A percentile compares a stretch with the other conserved stretches of the same genome.
These are phyloP conservation scores for Asarcornis scutulata DNA, from an alignment of 2,113 vertebrate genomes.

Conservation along the genomic window DNA sequence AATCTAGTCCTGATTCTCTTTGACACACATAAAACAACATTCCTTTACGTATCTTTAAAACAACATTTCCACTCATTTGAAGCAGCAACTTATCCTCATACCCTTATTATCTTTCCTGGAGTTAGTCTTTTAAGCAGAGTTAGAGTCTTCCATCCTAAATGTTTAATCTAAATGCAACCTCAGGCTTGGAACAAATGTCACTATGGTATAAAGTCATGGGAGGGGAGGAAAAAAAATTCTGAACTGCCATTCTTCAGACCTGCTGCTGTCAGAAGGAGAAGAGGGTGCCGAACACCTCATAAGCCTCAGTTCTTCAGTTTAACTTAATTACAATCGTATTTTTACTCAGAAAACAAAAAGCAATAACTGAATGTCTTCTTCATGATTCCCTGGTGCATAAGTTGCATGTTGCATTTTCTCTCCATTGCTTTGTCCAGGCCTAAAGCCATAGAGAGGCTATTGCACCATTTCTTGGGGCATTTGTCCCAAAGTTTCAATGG, in stretches of 20 bases:
- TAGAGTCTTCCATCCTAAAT: neutral
- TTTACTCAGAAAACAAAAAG: conserved; percentile 42
- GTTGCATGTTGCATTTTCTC: conserved; percentile 39
- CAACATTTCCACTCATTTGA: neutral
- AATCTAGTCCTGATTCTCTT: neutral
- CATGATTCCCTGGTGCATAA: conserved; percentile 53
- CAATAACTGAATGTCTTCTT: conserved; percentile 43
- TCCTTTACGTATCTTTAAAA: neutral
- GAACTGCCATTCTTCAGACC: neutral
- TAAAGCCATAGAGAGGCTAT: conserved; percentile 51
- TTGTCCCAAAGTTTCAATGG: conserved; percentile 54
- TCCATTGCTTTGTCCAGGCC: conserved; percentile 45
- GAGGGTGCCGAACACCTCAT: neutral
- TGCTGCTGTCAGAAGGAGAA: neutral
- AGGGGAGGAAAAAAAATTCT: neutral
- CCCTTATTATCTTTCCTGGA: neutral
- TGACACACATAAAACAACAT: neutral
- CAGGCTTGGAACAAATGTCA: neutral
- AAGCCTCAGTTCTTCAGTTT: neutral
- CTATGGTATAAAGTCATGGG: neutral
- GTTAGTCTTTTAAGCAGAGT: neutral
- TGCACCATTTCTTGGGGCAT: conserved; percentile 63
- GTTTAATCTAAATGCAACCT: neutral
- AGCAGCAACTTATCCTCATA: neutral
- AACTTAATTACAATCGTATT: conserved; percentile 11